Evolutionary conservation across 2,888 invertebrate species (phyloP).

Genomic region (Netelia melanura): DNA sequence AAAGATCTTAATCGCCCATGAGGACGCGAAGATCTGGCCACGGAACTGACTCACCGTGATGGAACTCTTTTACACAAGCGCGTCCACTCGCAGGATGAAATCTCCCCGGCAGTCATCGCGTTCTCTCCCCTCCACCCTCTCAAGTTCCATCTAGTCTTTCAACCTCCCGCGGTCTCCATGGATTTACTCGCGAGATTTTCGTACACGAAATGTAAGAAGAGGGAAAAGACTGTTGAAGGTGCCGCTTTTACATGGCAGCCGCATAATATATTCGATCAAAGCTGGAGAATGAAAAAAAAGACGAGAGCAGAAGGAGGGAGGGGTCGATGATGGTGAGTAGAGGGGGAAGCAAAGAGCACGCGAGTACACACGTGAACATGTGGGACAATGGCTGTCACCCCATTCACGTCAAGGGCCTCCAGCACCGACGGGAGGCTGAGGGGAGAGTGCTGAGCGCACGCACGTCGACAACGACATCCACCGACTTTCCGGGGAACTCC

Average conservation of each 20-base stretch:
- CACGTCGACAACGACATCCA: conserved; percentile 72
- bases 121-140: conserved; percentile 57
- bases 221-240: conserved; percentile 72
- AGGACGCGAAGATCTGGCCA: conserved; percentile 66
- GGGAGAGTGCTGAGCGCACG: conserved; percentile 26
- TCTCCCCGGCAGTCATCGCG: conserved; percentile 49
- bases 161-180: conserved; percentile 37
- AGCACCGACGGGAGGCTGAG: conserved; percentile 53
- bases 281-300: conserved; percentile 51
- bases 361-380: conserved; percentile 74
- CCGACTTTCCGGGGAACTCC: conserved; percentile 71
- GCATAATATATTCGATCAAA: conserved; percentile 77
- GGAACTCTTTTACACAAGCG: conserved; percentile 72
- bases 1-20: conserved; percentile 69
- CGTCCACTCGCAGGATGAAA: conserved; percentile 55
- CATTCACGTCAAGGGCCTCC: conserved; percentile 79
- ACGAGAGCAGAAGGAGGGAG: conserved; percentile 6
- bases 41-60: conserved; percentile 77
- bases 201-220: conserved; percentile 48
- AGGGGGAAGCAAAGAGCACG: conserved; percentile 65
- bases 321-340: conserved; percentile 30
- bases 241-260: conserved; percentile 74
- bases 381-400: conserved; percentile 79
- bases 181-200: conserved; percentile 20
- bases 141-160: conserved; percentile 12